Percentiles rank a stretch among this genome's conserved stretches.
These are phyloP conservation scores for Stegastes partitus DNA, from an alignment of 2,113 vertebrate species.

Conservation along the genomic window DNA sequence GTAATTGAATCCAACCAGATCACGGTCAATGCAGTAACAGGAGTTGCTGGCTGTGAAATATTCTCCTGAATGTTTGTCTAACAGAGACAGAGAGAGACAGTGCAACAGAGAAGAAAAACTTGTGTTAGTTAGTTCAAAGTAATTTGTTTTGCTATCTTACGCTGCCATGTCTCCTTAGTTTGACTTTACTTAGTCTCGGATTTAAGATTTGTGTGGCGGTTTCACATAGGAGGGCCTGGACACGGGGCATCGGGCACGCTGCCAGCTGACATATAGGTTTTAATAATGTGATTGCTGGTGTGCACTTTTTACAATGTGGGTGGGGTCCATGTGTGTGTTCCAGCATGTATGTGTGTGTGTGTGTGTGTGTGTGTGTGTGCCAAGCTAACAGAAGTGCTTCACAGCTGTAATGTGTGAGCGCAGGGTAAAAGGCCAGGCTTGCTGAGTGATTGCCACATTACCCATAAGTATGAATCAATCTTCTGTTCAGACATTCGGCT, in stretches of 20 bases:
- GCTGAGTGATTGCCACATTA: slow-evolving; percentile 76
- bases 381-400: slow-evolving; percentile 65
- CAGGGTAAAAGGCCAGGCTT: slow-evolving; percentile 56
- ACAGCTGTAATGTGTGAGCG: slow-evolving; percentile 45
- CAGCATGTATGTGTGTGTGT: background rate
- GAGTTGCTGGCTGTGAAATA: slow-evolving; percentile 10
- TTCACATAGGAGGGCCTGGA: background rate
- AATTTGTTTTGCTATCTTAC: background rate
- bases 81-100: too few relatives aligned
- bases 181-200: background rate
- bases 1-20: too few relatives aligned
- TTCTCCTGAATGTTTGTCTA: too few relatives aligned
- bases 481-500: slow-evolving; percentile 74
- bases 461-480: slow-evolving; percentile 75
- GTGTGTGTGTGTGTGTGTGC: slow-evolving; percentile 10
- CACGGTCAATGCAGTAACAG: slow-evolving; percentile 14
- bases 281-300: slow-evolving; percentile 26
- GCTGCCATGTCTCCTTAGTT: background rate
- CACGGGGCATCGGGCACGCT: slow-evolving; percentile 2
- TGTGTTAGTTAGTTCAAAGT: background rate
- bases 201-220: background rate
- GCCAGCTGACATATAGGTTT: slow-evolving; percentile 45
- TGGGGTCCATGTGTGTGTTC: slow-evolving; percentile 50
- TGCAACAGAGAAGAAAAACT: background rate
- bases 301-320: slow-evolving; percentile 48